A percentile compares a stretch with the other conserved stretches of the same genome.
Evolutionary conservation across 2,113 vertebrate species (phyloP).

Genomic region (Benitochromis conjunctus): DNA sequence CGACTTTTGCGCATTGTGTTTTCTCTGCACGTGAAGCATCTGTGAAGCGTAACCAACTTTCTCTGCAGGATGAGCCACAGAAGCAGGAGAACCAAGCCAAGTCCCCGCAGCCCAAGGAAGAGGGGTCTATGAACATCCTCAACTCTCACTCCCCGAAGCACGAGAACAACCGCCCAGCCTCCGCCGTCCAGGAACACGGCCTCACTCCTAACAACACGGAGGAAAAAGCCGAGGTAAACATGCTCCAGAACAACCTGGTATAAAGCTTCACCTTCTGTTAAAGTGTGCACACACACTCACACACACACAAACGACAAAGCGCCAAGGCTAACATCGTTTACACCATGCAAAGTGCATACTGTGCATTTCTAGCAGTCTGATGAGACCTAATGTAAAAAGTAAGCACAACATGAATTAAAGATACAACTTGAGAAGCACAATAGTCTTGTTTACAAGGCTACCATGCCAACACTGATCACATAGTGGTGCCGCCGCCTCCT

Average conservation of each 20-base stretch:
- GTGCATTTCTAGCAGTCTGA: constrained; percentile 12
- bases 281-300: not conserved
- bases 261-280: constrained; percentile 49
- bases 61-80: constrained; percentile 78
- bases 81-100: constrained; percentile 88
- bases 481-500: constrained; percentile 39
- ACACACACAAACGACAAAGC: not conserved
- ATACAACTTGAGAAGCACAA: constrained; percentile 60
- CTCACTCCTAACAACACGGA: constrained; percentile 57
- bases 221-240: constrained; percentile 82
- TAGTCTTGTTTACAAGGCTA: constrained; percentile 56
- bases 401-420: constrained; percentile 48
- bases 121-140: constrained; percentile 88
- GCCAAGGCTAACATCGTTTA: constrained; percentile 20
- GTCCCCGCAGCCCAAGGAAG: constrained; percentile 84
- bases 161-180: constrained; percentile 76
- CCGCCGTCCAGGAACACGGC: constrained; percentile 62
- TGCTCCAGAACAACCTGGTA: constrained; percentile 89
- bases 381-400: constrained; percentile 34
- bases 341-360: constrained; percentile 9
- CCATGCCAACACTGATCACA: constrained; percentile 32
- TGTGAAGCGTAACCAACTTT: constrained; percentile 4
- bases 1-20: not conserved
- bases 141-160: constrained; percentile 87
- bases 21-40: not conserved